Percentiles rank a stretch among this genome's conserved stretches.
Evolutionary conservation across 92 coral and sea anemone genomes (phyloP).

Genomic region (Palythoa grandis): DNA sequence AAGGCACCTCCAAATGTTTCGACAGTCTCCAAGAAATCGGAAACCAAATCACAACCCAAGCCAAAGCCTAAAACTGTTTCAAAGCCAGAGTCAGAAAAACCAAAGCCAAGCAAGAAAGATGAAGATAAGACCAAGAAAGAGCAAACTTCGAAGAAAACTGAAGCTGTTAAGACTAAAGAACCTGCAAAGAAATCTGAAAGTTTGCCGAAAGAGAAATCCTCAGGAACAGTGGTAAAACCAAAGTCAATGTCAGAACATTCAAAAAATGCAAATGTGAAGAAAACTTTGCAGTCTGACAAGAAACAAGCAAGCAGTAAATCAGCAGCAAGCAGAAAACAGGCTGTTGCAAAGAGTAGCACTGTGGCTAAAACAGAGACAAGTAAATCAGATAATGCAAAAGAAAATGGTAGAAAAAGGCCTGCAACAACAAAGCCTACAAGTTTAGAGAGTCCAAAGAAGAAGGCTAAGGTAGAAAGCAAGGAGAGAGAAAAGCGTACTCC

Average conservation of each 20-base stretch:
- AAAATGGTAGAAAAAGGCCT: conserved; percentile 52
- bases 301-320: conserved; percentile 31
- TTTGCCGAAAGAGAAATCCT: conserved; percentile 19
- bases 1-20: background rate
- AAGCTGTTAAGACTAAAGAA: conserved; percentile 35
- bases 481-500: background rate
- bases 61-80: conserved; percentile 15
- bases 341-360: conserved; percentile 14
- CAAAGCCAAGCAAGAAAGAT: conserved; percentile 60
- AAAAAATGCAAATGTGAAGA: conserved; percentile 35
- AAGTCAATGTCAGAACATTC: conserved; percentile 44
- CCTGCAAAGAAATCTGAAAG: conserved; percentile 42
- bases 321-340: conserved; percentile 4
- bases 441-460: conserved; percentile 37
- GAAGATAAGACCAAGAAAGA: conserved; percentile 54
- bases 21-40: conserved; percentile 17
- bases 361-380: conserved; percentile 10
- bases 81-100: conserved; percentile 56
- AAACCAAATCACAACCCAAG: conserved; percentile 33
- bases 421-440: conserved; percentile 38
- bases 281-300: conserved; percentile 29
- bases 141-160: conserved; percentile 52
- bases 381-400: conserved; percentile 2
- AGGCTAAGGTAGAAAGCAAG: conserved; percentile 18
- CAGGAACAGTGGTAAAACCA: conserved; percentile 19